Percentiles rank a stretch among this genome's conserved stretches.
Conservation (phyloP, 2,113 vertebrate genomes). For the Centropristis striata region DNA sequence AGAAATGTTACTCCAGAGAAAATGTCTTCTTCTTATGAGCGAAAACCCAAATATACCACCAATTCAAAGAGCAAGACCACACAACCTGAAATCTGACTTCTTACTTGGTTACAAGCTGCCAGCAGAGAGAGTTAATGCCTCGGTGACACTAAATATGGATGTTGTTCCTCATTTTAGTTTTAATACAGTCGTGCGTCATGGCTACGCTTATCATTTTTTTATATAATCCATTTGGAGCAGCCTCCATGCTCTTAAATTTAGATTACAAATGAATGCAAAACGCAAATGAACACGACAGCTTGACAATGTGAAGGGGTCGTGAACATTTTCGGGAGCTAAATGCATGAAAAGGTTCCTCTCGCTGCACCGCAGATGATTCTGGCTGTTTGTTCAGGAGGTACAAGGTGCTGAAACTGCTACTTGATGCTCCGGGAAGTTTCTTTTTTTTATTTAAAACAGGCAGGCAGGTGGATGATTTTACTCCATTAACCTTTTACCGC, state of each 20-base stretch:
- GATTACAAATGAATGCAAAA: conserved; percentile 26
- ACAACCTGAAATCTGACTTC: not conserved
- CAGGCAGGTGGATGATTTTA: not conserved
- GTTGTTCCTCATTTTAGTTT: conserved; percentile 12
- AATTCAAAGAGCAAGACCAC: not conserved
- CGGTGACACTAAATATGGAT: conserved; percentile 41
- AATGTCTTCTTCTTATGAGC: conserved; percentile 7
- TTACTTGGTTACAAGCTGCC: not conserved
- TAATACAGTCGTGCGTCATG: conserved; percentile 23
- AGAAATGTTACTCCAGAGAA: conserved; percentile 5
- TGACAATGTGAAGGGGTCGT: conserved; percentile 30
- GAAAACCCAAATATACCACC: conserved; percentile 1
- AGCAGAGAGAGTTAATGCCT: conserved; percentile 8
- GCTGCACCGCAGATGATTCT: conserved; percentile 2
- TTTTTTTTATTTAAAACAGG: not conserved
- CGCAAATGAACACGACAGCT: conserved; percentile 52
- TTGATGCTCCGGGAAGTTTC: not conserved
- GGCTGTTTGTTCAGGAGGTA: not conserved
- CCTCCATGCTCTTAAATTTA: conserved; percentile 63
- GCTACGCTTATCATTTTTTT: conserved; percentile 37
- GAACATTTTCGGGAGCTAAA: conserved; percentile 16
- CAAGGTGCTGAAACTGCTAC: not conserved
- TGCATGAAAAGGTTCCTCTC: conserved; percentile 1
- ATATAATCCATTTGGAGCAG: conserved; percentile 49
- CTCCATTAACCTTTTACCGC: not conserved